A percentile compares a stretch with the other conserved stretches of the same genome.
Evolutionary conservation across 2,888 invertebrate species (phyloP).

Genomic region (Cabera pusaria): DNA sequence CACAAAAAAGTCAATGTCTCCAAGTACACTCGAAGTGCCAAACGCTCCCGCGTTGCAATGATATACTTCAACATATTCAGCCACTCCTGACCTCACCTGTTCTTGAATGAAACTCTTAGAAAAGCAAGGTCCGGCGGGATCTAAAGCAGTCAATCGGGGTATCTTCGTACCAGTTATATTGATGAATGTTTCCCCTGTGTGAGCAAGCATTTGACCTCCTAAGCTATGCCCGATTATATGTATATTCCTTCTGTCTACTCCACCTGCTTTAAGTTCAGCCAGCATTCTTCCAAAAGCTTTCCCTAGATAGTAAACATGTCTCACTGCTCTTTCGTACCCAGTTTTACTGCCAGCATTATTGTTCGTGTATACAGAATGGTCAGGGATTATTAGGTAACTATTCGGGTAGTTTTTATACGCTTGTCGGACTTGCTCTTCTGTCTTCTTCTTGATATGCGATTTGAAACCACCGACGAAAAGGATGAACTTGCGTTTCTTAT

Average conservation of each 20-base stretch:
- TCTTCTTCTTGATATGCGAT: constrained; percentile 60
- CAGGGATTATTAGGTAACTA: constrained; percentile 36
- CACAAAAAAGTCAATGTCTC: constrained; percentile 71
- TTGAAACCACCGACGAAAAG: constrained; percentile 69
- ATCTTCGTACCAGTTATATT: constrained; percentile 27
- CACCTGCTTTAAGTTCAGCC: constrained; percentile 26
- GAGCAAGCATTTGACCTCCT: constrained; percentile 35
- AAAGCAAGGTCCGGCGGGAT: constrained; percentile 34
- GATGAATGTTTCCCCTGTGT: constrained; percentile 24
- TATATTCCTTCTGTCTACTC: constrained; percentile 28
- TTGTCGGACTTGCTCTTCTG: constrained; percentile 33
- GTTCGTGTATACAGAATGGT: constrained; percentile 37
- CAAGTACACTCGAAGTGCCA: constrained; percentile 57
- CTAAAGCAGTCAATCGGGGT: constrained; percentile 33
- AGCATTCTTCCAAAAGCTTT: constrained; percentile 33
- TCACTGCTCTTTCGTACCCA: constrained; percentile 37
- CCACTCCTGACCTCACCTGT: constrained; percentile 63
- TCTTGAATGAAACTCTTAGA: constrained; percentile 33
- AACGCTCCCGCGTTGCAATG: constrained; percentile 72
- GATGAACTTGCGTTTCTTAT: constrained; percentile 57
- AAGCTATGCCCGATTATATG: constrained; percentile 38
- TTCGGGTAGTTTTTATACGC: constrained; percentile 33
- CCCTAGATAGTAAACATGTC: constrained; percentile 36
- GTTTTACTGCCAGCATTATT: constrained; percentile 28
- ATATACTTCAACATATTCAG: constrained; percentile 69